Evolutionary conservation across 2,888 invertebrate species (phyloP).

Genomic region (Onthophagus sagittarius): DNA sequence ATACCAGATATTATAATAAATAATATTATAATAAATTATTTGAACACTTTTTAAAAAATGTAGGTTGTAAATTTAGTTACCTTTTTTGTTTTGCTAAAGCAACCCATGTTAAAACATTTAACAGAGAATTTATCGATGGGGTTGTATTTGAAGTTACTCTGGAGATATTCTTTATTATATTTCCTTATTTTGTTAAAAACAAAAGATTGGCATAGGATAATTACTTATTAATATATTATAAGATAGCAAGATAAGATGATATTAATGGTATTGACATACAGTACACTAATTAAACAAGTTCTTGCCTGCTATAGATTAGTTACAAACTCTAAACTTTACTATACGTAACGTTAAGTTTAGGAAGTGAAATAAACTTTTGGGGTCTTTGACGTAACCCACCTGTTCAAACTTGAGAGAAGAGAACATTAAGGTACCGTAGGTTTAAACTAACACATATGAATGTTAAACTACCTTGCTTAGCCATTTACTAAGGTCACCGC

Average conservation of each 20-base stretch:
- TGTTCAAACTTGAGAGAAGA: not conserved
- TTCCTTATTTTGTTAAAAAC: too few relatives aligned
- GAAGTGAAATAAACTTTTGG: not conserved
- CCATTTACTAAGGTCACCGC: not conserved
- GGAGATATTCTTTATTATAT: too few relatives aligned
- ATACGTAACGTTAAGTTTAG: not conserved
- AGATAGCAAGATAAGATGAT: too few relatives aligned
- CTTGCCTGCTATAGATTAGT: not conserved
- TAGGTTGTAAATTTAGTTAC: too few relatives aligned
- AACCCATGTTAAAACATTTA: too few relatives aligned
- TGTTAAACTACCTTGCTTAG: not conserved
- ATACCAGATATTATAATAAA: too few relatives aligned
- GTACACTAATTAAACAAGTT: not conserved
- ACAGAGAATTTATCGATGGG: too few relatives aligned
- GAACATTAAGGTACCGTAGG: not conserved
- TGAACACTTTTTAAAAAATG: too few relatives aligned
- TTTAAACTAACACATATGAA: not conserved
- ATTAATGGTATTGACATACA: not conserved
- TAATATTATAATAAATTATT: too few relatives aligned
- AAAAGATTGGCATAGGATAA: not conserved
- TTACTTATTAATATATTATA: not conserved
- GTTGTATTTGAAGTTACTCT: too few relatives aligned
- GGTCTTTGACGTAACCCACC: not conserved
- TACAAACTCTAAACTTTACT: not conserved
- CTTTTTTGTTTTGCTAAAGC: too few relatives aligned